Evolutionary conservation across 2,113 vertebrate species (phyloP), one percentile per base, ranked within the genome.

Genomic region (Saguinus midas): DNA sequence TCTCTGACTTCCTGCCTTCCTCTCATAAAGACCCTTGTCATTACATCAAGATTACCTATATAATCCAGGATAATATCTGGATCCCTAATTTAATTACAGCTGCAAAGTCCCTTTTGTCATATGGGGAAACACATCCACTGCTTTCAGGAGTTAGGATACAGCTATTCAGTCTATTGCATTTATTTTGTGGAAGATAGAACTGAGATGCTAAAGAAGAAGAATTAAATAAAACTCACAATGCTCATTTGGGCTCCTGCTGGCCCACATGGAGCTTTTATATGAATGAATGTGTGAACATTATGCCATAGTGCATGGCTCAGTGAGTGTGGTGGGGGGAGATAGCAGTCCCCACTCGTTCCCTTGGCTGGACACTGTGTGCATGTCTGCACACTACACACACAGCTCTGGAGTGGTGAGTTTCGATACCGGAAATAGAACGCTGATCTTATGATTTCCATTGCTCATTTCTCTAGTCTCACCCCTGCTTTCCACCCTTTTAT

Each of bases 261-360:
- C 8, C 29, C 7, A 7, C 20, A 1, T 3, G 11, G 21, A 14
- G 25, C 27, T 91, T 80, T 50, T 45, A 14, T 16, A 29, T 40
- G 61, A 85, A 32, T 40, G 48, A 29, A 4, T 17, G 21, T 11
- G 17, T 40, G 23, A 27, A 73, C 0, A 43, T 27, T 13, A 14
- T 29, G 11, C n/a, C 48, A 66, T 37, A 16, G 29, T 45, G 5
- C 13, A 9, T 0, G n/a, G n/a, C 83, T 68, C 3, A 0, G 58
- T n/a, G 58, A 57, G 29, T n/a, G 76, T n/a, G 1, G 16, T 0
- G 1, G 27, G 21, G n/a, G 43, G 23, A 52, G 18, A 13, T 16
- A 8, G 61, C 6, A 68, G 40, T 6, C 61, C 1, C 0, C 32
- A 25, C 3, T 18, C 0, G 0, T 66, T 25, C 50, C 37, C 16